Evolutionary conservation across 2,113 vertebrate genomes (phyloP).

Genomic region (Plestiodon gilberti): DNA sequence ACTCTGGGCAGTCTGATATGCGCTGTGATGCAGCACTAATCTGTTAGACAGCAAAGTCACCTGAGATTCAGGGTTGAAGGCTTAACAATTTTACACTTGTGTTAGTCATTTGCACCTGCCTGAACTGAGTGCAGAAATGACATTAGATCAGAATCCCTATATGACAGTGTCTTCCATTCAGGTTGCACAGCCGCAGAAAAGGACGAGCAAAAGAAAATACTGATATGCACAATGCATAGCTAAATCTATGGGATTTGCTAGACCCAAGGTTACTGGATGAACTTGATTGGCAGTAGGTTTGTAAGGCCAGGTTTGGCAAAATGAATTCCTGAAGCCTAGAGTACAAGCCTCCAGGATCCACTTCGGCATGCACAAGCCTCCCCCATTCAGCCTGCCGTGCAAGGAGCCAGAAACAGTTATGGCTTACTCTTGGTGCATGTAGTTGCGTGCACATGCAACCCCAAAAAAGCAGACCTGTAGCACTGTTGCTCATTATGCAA

Average conservation of each 20-base stretch:
- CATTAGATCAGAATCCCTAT: not conserved
- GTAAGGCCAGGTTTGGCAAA: not conserved
- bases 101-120: not conserved
- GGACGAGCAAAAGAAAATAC: not conserved
- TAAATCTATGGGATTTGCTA: not conserved
- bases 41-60: not conserved
- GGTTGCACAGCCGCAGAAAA: not conserved
- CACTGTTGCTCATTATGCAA: not conserved
- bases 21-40: not conserved
- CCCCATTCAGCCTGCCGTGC: not conserved
- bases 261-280: no score
- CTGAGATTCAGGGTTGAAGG: slow-evolving; percentile 9
- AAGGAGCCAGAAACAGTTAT: not conserved
- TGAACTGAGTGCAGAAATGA: not conserved
- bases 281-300: not conserved
- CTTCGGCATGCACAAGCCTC: not conserved
- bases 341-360: no score
- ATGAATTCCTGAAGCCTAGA: not conserved
- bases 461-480: not conserved
- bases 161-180: not conserved
- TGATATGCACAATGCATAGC: not conserved
- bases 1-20: not conserved
- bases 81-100: not conserved
- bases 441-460: not conserved
- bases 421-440: not conserved